A percentile compares a stretch with the other conserved stretches of the same genome.
Conservation (phyloP, 2,113 vertebrate species). For the Sporophila hypoxantha region DNA sequence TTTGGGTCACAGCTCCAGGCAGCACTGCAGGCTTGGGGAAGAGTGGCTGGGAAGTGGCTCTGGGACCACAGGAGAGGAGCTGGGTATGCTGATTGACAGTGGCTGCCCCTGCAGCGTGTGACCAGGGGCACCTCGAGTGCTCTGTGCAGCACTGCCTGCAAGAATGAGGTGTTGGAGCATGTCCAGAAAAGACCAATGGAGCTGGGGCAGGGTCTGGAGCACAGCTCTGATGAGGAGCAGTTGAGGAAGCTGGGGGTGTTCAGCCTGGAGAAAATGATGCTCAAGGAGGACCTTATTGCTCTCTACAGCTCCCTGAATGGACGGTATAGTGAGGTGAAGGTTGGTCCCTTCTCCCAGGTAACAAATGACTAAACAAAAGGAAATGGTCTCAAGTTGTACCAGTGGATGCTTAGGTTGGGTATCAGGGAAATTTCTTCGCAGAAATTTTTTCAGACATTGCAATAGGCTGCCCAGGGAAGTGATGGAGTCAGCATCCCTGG, state of each 20-base stretch:
- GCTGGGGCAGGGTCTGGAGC: not conserved
- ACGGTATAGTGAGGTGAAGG: not conserved
- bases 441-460: not conserved
- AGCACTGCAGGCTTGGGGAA: too few relatives aligned
- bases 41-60: not conserved
- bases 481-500: too few relatives aligned
- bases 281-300: not conserved
- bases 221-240: not conserved
- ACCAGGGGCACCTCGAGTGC: too few relatives aligned
- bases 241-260: not conserved
- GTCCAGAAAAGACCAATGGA: fast-evolving
- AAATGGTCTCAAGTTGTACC: not conserved
- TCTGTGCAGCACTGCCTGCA: not conserved
- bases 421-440: not conserved
- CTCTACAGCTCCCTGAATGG: not conserved
- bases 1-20: not conserved
- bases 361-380: not conserved
- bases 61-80: not conserved
- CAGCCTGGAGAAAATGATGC: not conserved
- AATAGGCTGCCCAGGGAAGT: not conserved
- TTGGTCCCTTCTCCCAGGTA: not conserved
- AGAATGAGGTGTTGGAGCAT: not conserved
- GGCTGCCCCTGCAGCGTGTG: fast-evolving
- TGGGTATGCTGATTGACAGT: not conserved
- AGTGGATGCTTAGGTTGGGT: not conserved